These are phyloP conservation scores for Andrena praecox DNA, from an alignment of 2,888 invertebrate genomes.

Conservation along the genomic window DNA sequence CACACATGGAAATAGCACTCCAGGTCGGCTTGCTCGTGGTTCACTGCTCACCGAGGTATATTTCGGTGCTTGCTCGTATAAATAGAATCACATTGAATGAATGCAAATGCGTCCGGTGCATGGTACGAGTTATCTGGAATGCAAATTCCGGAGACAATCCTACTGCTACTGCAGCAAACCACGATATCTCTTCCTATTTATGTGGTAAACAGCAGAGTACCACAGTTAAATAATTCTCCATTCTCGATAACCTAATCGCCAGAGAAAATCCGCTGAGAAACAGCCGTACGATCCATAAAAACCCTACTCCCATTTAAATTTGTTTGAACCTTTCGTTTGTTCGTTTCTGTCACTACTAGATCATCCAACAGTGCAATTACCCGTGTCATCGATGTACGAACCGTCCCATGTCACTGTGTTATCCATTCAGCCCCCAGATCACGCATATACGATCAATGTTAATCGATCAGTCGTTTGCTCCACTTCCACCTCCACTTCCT, in stretches of 20 bases:
- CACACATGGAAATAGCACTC: background rate
- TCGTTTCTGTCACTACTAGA: no score
- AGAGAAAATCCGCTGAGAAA: background rate
- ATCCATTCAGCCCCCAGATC: no score
- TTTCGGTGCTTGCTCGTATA: background rate
- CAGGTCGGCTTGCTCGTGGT: background rate
- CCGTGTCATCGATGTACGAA: no score
- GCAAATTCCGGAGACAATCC: background rate
- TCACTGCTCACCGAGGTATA: conserved; percentile 1
- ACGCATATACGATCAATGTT: no score
- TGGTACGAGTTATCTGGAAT: background rate
- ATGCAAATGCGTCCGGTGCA: background rate
- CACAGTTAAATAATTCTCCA: background rate
- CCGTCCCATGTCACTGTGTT: no score
- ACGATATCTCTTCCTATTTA: background rate
- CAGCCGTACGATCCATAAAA: no score
- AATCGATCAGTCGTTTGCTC: background rate
- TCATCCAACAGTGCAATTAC: no score
- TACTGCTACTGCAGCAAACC: background rate
- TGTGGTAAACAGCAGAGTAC: background rate
- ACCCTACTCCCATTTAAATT: no score
- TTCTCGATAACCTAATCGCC: background rate
- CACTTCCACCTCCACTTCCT: background rate
- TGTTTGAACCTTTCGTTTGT: no score
- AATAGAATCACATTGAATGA: conserved; percentile 1